Evolutionary conservation across 1,140 invertebrate species (phyloP).

Genomic region (Diploscapter pachys): DNA sequence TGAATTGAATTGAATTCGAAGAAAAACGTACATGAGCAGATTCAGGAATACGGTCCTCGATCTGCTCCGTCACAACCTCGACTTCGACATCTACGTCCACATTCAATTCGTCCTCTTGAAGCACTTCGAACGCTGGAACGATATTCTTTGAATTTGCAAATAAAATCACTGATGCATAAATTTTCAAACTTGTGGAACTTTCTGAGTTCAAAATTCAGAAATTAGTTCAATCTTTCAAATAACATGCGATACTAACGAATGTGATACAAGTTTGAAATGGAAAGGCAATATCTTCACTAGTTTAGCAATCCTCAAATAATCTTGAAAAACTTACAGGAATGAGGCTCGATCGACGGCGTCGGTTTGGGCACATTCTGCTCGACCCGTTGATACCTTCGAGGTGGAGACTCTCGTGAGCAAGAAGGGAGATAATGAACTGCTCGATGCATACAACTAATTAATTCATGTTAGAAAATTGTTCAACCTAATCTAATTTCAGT

Average conservation of each 20-base stretch:
- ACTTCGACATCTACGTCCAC: no score
- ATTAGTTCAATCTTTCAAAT: background rate
- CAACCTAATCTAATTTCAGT: background rate
- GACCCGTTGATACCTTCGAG: background rate
- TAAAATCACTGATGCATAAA: background rate
- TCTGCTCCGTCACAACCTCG: no score
- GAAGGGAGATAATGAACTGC: no score
- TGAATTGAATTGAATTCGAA: background rate
- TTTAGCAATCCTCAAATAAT: background rate
- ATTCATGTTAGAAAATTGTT: background rate
- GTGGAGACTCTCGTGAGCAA: no score
- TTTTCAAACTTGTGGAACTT: background rate
- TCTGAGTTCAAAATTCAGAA: background rate
- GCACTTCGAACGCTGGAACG: background rate
- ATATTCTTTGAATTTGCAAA: background rate
- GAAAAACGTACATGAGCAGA: background rate
- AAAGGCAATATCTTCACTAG: background rate
- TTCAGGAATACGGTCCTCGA: no score
- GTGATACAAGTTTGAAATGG: background rate
- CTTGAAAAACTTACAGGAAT: background rate
- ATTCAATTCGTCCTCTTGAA: background rate
- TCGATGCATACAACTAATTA: no score
- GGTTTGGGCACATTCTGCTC: background rate
- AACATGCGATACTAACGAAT: background rate
- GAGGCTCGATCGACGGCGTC: background rate